A percentile compares a stretch with the other conserved stretches of the same genome.
Evolutionary conservation across 2,888 invertebrate genomes (phyloP).

Genomic region (Smittia aterrima): DNA sequence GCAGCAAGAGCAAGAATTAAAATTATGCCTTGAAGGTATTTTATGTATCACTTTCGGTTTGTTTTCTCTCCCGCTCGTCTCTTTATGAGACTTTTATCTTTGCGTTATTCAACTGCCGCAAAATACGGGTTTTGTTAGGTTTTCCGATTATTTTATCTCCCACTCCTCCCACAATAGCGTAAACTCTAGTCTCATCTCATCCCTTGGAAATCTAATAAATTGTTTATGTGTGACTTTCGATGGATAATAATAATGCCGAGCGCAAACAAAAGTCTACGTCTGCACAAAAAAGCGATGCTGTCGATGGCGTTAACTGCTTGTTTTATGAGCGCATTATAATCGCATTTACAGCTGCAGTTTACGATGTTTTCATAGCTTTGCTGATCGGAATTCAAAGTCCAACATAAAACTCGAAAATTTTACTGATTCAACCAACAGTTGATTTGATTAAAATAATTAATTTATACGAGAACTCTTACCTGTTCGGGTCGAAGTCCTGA

Average conservation of each 20-base stretch:
- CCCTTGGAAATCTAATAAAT: conserved; percentile 20
- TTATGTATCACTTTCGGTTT: conserved; percentile 40
- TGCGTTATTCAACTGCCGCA: not conserved
- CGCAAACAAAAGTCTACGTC: conserved; percentile 18
- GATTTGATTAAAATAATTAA: too few relatives aligned
- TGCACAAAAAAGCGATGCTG: conserved; percentile 18
- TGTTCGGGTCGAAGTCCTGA: conserved; percentile 94
- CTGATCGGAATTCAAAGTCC: not conserved
- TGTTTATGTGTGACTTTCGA: conserved; percentile 36
- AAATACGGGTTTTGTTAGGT: conserved; percentile 21
- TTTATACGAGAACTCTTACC: conserved; percentile 57
- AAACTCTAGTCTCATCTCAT: conserved; percentile 5
- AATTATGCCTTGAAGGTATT: conserved; percentile 41
- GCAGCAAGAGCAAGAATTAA: conserved; percentile 35
- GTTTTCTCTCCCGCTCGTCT: not conserved
- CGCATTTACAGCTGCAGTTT: conserved; percentile 16
- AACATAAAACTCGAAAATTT: too few relatives aligned
- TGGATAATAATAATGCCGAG: conserved; percentile 31
- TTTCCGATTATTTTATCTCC: conserved; percentile 19
- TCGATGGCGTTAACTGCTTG: conserved; percentile 28
- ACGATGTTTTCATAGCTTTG: not conserved
- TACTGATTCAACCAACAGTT: not conserved
- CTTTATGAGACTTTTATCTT: conserved; percentile 41
- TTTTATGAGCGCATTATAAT: conserved; percentile 19
- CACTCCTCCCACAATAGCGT: conserved; percentile 4